Evolutionary conservation across 2,113 vertebrate genomes (phyloP).

Genomic region (Dipodomys spectabilis): DNA sequence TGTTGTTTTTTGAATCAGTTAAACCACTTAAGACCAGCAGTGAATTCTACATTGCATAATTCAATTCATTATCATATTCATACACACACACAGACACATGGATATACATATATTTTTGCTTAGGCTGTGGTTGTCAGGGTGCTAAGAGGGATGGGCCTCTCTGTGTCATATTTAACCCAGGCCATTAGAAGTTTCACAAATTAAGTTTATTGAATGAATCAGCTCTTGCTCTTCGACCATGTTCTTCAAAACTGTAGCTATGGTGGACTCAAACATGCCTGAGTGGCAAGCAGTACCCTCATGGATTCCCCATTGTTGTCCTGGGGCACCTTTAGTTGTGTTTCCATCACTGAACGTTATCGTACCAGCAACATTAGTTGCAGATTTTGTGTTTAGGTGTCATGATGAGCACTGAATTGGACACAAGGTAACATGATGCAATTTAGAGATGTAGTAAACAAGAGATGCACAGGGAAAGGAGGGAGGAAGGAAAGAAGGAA

Average conservation of each 20-base stretch:
- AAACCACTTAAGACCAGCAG: neutral
- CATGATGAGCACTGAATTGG: no score
- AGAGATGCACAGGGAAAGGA: neutral
- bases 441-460: neutral
- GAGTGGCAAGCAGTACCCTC: no score
- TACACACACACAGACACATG: no score
- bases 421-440: no score
- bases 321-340: neutral
- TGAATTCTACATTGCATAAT: neutral
- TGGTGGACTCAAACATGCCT: neutral
- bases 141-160: neutral
- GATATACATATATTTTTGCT: neutral
- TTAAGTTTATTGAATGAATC: neutral
- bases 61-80: no score
- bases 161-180: neutral
- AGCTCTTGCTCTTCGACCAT: neutral
- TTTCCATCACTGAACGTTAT: neutral
- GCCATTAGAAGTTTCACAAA: neutral
- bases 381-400: neutral
- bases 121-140: neutral
- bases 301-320: fast-evolving
- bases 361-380: neutral
- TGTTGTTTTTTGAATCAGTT: neutral
- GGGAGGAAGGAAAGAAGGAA: neutral
- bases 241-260: neutral